Base-by-base conservation (phyloP, 2,113 vertebrate species). In the Greenwoodochromis staneri region DNA sequence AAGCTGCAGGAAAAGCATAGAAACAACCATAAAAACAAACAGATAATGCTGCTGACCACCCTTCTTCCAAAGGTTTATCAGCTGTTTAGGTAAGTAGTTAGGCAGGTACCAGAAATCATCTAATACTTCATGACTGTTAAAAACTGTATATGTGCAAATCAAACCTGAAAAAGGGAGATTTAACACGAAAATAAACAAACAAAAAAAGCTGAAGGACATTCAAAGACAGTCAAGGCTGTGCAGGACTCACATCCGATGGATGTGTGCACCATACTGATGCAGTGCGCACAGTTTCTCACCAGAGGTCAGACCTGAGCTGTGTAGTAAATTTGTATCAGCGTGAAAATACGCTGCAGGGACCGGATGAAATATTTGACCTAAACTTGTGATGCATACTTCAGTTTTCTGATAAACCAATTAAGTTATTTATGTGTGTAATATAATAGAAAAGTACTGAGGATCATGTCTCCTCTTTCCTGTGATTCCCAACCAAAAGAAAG, bases 261-360 rank as follows among this genome's bases (percentile, higher is more conserved):
- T 31, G 27, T 31, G 16, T 29, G 16, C 14, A 81, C 31, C 31
- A 14, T 36, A 36, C 6, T 31, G 89, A 36, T 88, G 85, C 84
- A 93, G 51, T 71, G 3, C 3, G 10, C 4, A 2, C 9, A 45
- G 31, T 1, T 76, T 7, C 3, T 36, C 94, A 90, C 49, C 31
- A 94, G 92, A 88, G 90, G 92, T 81, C 93, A 84, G 71, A 69
- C 19, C 29, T 27, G 84, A 90, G 85, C 87, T 10, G 69, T 19
- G 8, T n/a, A 12, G 17, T 45, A 29, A 81, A 21, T 81, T 42
- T 27, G 9, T 27, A n/a, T 82, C 38, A 13, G 21, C 5, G 24
- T 61, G 38, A 55, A 82, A 82, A 61, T 49, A 31, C 3, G 3
- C 27, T 49, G 27, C 40, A 31, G 9, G 42, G 6, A 78, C 16